Base-by-base conservation (phyloP, 2,797 vertebrate genomes). In the Coluber constrictor region DNA sequence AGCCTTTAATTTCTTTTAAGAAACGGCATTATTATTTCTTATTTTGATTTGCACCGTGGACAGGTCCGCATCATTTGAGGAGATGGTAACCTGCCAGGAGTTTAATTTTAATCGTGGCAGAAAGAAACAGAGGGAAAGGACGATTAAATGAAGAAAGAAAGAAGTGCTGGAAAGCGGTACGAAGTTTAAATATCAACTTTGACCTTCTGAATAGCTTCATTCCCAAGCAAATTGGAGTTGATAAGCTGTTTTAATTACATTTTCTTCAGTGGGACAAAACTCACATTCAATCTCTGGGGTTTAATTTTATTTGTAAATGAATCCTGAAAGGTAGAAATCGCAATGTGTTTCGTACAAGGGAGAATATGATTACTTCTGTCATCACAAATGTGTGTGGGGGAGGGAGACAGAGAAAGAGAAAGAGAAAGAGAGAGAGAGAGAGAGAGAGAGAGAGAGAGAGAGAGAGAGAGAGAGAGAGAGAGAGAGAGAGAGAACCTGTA, bases 101-200 rank as follows among this genome's bases (percentile, higher is more conserved):
- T 83, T 47, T 74, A 74, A 74, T 83, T 83, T 25, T 25, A 83
- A 83, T 47, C 2, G 20, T 25, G 37, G 43, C 37, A 47, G 74
- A 10, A 83, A 83, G 20, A 47, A 47, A 83, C 10, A 0, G 74
- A 83, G 23, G 47, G 37, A 83, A 12, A 2, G 10, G 47, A 83
- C 0, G 20, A 47, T 25, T 5, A 47, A 23, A 79, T 10, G 9
- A 37, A 25, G 18, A 23, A 79, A 79, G 9, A 79, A 25, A 47
- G 3, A 83, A 96, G 96, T 93, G 43, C 27, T 93, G 55, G 23
- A 94, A 93, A 91, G 93, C 93, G 90, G 87, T 91, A 88, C 90
- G 54, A n/a, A 92, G 93, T 94, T 95, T 95, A 95, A 66, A 15
- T n/a, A 18, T n/a, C 2, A 90, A 8, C 60, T 89, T 20, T 89